Percentiles rank a stretch among this genome's conserved stretches.
These are phyloP conservation scores for Drosophila subobscura DNA, from an alignment of 1,140 invertebrate genomes.

Conservation along the genomic window DNA sequence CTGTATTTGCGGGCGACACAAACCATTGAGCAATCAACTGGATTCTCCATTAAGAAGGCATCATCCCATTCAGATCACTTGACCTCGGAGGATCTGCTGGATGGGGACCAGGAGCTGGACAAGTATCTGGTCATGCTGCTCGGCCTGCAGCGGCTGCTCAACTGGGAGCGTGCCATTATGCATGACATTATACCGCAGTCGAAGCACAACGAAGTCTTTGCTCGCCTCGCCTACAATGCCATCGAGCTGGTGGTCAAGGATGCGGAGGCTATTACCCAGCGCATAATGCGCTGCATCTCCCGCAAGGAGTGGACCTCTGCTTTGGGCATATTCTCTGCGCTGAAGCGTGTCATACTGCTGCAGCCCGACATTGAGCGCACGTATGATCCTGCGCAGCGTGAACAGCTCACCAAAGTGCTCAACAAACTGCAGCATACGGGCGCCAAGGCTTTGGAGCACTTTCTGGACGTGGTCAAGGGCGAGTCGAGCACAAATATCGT, in stretches of 20 bases:
- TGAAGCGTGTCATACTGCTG: slow-evolving; percentile 91
- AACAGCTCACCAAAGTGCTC: slow-evolving; percentile 90
- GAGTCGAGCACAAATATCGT: slow-evolving; percentile 91
- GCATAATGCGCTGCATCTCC: slow-evolving; percentile 91
- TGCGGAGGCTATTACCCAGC: slow-evolving; percentile 88
- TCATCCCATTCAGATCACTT: slow-evolving; percentile 80
- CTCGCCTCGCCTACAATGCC: slow-evolving; percentile 92
- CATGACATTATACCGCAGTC: slow-evolving; percentile 92
- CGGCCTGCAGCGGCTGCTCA: slow-evolving; percentile 94
- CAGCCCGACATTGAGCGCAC: slow-evolving; percentile 94
- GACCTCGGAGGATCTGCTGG: slow-evolving; percentile 87
- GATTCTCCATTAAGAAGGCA: slow-evolving; percentile 85
- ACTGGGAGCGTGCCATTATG: slow-evolving; percentile 93
- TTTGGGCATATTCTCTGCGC: slow-evolving; percentile 92
- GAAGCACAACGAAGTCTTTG: slow-evolving; percentile 92
- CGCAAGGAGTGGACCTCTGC: slow-evolving; percentile 93
- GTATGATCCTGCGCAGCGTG: slow-evolving; percentile 88
- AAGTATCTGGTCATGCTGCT: slow-evolving; percentile 93
- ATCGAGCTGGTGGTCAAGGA: slow-evolving; percentile 90
- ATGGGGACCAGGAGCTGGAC: slow-evolving; percentile 93
- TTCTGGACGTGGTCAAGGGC: slow-evolving; percentile 94
- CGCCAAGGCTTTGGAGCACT: slow-evolving; percentile 95
- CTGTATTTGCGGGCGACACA: slow-evolving; percentile 93
- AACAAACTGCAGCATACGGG: slow-evolving; percentile 91
- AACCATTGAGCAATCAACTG: slow-evolving; percentile 90